Percentiles rank a stretch among this genome's conserved stretches.
phyloP scores from a whole-genome alignment of 1,140 invertebrate species.

The Aphelinus certus region DNA sequence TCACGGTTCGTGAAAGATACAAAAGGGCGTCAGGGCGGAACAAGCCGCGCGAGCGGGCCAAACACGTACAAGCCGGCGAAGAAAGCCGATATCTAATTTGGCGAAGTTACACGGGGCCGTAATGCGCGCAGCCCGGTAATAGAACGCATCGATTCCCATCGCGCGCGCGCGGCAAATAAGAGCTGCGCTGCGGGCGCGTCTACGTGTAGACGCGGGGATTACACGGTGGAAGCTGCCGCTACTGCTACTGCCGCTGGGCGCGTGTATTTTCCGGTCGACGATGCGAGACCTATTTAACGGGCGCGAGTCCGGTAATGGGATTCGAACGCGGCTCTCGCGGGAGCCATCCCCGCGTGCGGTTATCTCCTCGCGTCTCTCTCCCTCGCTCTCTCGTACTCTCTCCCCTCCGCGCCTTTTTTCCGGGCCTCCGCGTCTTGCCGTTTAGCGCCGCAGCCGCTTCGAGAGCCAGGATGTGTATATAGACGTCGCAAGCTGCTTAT shows the following conservation, averaged over 20 bases:
- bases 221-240: conserved; percentile 43
- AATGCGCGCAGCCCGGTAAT: conserved; percentile 21
- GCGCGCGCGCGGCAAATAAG: conserved; percentile 52
- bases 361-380: too few species aligned
- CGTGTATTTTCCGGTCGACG: conserved; percentile 67
- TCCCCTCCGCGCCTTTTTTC: neutral
- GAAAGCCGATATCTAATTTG: conserved; percentile 39
- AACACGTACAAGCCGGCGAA: conserved; percentile 10
- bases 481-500: conserved; percentile 24
- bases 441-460: neutral
- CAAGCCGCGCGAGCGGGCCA: conserved; percentile 9
- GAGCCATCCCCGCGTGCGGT: conserved; percentile 26
- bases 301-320: conserved; percentile 68
- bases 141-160: conserved; percentile 57
- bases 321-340: conserved; percentile 63
- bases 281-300: conserved; percentile 69
- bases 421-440: neutral
- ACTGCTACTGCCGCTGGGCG: conserved; percentile 44
- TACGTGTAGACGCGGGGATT: conserved; percentile 40
- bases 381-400: neutral
- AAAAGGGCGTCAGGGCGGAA: conserved; percentile 1
- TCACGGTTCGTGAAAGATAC: conserved; percentile 4
- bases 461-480: neutral
- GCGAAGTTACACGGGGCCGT: conserved; percentile 39
- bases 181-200: conserved; percentile 44